Evolutionary conservation across 2,113 vertebrate species (phyloP), one percentile per base, ranked within the genome.

Genomic region (Pseudorhombus dupliciocellatus): DNA sequence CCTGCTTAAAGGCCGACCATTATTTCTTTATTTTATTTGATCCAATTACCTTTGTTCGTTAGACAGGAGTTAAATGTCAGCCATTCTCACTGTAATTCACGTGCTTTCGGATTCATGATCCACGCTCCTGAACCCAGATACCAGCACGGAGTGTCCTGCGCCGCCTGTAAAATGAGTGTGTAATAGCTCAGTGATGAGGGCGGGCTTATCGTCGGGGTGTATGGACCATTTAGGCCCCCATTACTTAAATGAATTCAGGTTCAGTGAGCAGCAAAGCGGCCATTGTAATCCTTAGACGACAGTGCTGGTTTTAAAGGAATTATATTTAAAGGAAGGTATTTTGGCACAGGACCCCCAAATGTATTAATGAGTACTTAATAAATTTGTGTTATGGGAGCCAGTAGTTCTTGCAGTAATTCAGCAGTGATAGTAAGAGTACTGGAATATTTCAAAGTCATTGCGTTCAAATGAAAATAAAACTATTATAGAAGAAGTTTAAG

Each of bases 1-100:
- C 7, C 25, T 52, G 70, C 56, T 71, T 68, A 61, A 79, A 88
- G 18, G 64, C 56, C 66, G 76, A 55, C 70, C 50, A 61, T 80
- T 31, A 44, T 57, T 66, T 77, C 62, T 70, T 10, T 52, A 5
- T 15, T 50, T 50, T 62, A 77, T 66, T 57, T 73, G 50, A 85
- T 85, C 73, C 61, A 80, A 79, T 88, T 84, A 80, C 73, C 55
- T 82, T 83, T 88, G 61, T 80, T 88, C 72, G 68, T 78, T 21
- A 66, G 71, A 60, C 50, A 53, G 51, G 46, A 77, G 53, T 66
- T 70, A 75, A 90, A 89, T 85, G 71, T 78, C 73, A 86, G 67
- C 24, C 65, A 75, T 76, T 88, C 48, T 69, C 65, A 26, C 16
- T 18, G 62, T 60, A 75, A 79, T 73, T 34, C 7, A 7, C 53